Conservation (phyloP, 2,888 invertebrate species). For the Cheilosia scutellata region DNA sequence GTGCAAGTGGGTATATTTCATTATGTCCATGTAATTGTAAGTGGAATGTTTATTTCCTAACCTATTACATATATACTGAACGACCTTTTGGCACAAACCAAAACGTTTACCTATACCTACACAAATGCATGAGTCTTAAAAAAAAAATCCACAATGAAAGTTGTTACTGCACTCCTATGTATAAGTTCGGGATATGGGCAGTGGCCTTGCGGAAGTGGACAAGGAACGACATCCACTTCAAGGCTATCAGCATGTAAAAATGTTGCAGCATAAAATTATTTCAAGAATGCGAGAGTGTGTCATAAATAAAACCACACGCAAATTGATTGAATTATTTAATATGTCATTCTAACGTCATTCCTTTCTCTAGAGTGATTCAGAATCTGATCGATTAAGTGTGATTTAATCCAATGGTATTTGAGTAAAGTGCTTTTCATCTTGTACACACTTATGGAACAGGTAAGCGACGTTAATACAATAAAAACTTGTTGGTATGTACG, state of each 20-base stretch:
- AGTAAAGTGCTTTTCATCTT: not conserved
- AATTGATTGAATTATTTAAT: slow-evolving; percentile 27
- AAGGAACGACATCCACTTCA: slow-evolving; percentile 58
- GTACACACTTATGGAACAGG: not conserved
- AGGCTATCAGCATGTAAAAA: slow-evolving; percentile 57
- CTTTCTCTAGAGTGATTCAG: slow-evolving; percentile 43
- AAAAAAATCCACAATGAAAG: slow-evolving; percentile 33
- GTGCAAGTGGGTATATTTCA: slow-evolving; percentile 14
- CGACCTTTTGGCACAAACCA: slow-evolving; percentile 21
- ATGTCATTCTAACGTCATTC: slow-evolving; percentile 38
- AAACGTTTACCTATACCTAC: not conserved
- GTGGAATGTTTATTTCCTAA: slow-evolving; percentile 23
- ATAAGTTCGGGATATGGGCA: slow-evolving; percentile 61
- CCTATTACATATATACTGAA: not conserved
- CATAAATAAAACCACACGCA: slow-evolving; percentile 45
- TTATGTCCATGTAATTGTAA: slow-evolving; percentile 43
- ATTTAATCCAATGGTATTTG: slow-evolving; percentile 28
- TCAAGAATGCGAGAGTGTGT: slow-evolving; percentile 49
- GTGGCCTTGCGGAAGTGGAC: slow-evolving; percentile 73
- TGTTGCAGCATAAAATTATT: slow-evolving; percentile 37
- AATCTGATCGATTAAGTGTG: slow-evolving; percentile 27
- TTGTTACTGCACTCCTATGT: slow-evolving; percentile 43
- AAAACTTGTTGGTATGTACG: not conserved
- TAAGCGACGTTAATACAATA: slow-evolving; percentile 9
- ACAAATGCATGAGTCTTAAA: not conserved